Percentiles rank a stretch among this genome's conserved stretches.
phyloP scores from a whole-genome alignment of 2,797 vertebrate species.

The Benthosema pterotum region DNA sequence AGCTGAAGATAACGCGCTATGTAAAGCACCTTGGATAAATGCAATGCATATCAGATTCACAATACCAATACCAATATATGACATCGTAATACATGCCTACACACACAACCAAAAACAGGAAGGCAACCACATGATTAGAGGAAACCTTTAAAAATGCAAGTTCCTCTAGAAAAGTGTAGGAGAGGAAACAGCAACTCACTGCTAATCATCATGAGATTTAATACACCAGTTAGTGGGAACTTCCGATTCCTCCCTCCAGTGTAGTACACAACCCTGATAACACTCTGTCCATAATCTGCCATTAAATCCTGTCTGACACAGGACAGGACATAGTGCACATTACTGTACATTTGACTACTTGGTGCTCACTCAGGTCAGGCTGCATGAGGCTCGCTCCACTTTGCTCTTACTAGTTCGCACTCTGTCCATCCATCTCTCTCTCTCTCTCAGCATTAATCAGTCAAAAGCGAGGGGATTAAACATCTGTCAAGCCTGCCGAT shows the following conservation, averaged over 20 bases:
- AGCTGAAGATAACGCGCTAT: too few species aligned
- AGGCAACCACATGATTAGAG: too few species aligned
- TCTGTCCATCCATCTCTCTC: constrained; percentile 35
- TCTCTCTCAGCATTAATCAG: constrained; percentile 59
- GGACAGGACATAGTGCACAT: constrained; percentile 29
- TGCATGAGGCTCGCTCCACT: constrained; percentile 36
- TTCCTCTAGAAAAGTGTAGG: too few species aligned
- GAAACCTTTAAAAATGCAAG: too few species aligned
- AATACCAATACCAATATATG: too few species aligned
- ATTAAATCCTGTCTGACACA: constrained; percentile 43
- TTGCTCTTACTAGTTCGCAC: constrained; percentile 45
- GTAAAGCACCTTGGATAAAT: too few species aligned
- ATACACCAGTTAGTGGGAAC: too few species aligned
- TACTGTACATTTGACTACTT: constrained; percentile 21
- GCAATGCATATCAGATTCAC: too few species aligned
- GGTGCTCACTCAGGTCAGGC: constrained; percentile 25
- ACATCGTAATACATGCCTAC: too few species aligned
- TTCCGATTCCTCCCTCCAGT: constrained; percentile 5
- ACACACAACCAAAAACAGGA: too few species aligned
- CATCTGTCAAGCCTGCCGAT: constrained; percentile 69
- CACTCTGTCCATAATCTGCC: constrained; percentile 6
- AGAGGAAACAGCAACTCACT: background rate
- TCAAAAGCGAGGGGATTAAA: constrained; percentile 75
- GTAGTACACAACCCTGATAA: constrained; percentile 15
- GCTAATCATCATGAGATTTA: too few species aligned